Base-by-base conservation (phyloP, 2,797 vertebrate genomes). In the Malacoctenus gilli region DNA sequence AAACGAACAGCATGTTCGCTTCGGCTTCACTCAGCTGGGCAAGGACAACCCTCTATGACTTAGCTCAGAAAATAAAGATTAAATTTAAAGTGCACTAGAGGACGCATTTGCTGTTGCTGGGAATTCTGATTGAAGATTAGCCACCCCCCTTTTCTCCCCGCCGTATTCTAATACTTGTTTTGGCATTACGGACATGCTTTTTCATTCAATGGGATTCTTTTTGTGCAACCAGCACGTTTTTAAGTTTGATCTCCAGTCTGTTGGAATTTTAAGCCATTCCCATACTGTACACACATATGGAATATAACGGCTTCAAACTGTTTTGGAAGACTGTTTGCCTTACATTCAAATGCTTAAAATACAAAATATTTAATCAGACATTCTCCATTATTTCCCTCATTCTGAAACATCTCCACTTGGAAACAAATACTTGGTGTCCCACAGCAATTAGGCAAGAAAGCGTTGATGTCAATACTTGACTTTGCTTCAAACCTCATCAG, bases 51-150 rank as follows among this genome's bases (percentile, higher is more conserved):
- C n/a, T 13, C 1, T 7, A 3, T 16, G 21, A 12, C 8, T 8
- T 23, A 3, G 13, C 13, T 4, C 1, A 10, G 23, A 62, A 58
- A 21, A 11, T 9, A 16, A 19, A 57, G 11, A 16, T 36, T 35
- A 4, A 19, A 23, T 37, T 28, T 9, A 41, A 49, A 56, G 19
- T 43, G 1, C 5, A 8, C 22, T 22, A 2, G 15, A 1, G 40
- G 7, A 5, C 12, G 14, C 16, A 30, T 20, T 46, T n/a, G 13
- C 6, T 14, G 3, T 9, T 28, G 55, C 21, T 23, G 3, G 19
- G n/a, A 15, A 30, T 52, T 25, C 39, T 44, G 52, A 37, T 14
- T n/a, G 56, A 10, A 10, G 39, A 15, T 20, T 9, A 37, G 39
- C 25, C 44, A 18, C 12, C 19, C 56, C 21, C 41, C 46, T 43